A percentile compares a stretch with the other conserved stretches of the same genome.
These are phyloP conservation scores for Pogonocherus hispidulus DNA, from an alignment of 2,888 invertebrate species.

Conservation along the genomic window DNA sequence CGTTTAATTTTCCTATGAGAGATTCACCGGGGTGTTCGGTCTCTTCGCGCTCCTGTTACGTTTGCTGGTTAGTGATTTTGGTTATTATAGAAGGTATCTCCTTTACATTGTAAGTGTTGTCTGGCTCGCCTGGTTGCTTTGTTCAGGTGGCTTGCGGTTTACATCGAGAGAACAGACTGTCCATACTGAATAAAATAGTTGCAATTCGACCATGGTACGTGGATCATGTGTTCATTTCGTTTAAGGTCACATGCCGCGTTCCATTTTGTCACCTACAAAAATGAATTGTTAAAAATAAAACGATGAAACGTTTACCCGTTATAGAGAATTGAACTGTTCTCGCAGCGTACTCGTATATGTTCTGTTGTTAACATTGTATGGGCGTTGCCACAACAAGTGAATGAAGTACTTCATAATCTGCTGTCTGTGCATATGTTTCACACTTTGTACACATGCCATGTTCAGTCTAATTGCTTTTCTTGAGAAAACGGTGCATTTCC, in stretches of 20 bases:
- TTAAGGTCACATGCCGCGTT: too few relatives aligned
- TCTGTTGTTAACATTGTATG: constrained; percentile 32
- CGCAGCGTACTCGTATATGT: not conserved
- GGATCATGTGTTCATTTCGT: too few relatives aligned
- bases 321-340: not conserved
- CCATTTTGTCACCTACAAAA: too few relatives aligned
- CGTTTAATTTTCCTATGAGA: constrained; percentile 56
- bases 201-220: too few relatives aligned
- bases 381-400: constrained; percentile 17
- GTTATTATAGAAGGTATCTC: constrained; percentile 47
- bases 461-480: constrained; percentile 25
- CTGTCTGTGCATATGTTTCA: constrained; percentile 15
- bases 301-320: too few relatives aligned
- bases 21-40: constrained; percentile 17
- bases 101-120: constrained; percentile 45
- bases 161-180: too few relatives aligned
- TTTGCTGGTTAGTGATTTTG: constrained; percentile 45
- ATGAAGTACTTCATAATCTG: constrained; percentile 17
- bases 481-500: constrained; percentile 6
- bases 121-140: too few relatives aligned
- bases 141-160: too few relatives aligned
- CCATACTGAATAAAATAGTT: too few relatives aligned
- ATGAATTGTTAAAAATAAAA: too few relatives aligned
- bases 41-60: constrained; percentile 27
- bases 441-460: constrained; percentile 7